phyloP scores from a whole-genome alignment of 1,140 invertebrate genomes.

The Argopecten irradians region DNA sequence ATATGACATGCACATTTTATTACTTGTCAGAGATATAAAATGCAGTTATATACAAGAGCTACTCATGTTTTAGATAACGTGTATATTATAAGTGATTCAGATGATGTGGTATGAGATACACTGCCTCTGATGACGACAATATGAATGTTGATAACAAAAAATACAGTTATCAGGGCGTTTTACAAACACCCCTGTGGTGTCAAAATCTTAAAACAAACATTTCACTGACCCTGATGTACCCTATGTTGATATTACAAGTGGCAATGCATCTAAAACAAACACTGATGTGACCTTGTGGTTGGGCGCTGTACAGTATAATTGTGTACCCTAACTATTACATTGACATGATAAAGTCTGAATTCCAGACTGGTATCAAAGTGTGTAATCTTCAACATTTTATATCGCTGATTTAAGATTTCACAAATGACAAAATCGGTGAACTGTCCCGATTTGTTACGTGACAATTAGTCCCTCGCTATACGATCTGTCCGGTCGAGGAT shows the following conservation, averaged over 20 bases:
- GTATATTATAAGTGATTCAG: background rate
- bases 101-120: background rate
- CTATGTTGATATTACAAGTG: background rate
- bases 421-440: background rate
- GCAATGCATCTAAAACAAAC: background rate
- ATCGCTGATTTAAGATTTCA: background rate
- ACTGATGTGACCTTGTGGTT: background rate
- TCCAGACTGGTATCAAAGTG: background rate
- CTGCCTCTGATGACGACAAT: background rate
- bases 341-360: background rate
- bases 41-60: background rate
- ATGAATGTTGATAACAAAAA: background rate
- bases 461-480: background rate
- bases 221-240: background rate
- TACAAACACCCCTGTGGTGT: background rate
- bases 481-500: background rate
- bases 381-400: background rate
- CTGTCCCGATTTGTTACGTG: background rate
- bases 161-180: background rate
- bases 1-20: background rate
- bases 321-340: background rate
- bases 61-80: background rate
- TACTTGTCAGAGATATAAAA: background rate
- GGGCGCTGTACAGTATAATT: background rate
- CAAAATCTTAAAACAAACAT: background rate